phyloP scores from a whole-genome alignment of 2,888 invertebrate species.

The Camptogramma bilineatum region DNA sequence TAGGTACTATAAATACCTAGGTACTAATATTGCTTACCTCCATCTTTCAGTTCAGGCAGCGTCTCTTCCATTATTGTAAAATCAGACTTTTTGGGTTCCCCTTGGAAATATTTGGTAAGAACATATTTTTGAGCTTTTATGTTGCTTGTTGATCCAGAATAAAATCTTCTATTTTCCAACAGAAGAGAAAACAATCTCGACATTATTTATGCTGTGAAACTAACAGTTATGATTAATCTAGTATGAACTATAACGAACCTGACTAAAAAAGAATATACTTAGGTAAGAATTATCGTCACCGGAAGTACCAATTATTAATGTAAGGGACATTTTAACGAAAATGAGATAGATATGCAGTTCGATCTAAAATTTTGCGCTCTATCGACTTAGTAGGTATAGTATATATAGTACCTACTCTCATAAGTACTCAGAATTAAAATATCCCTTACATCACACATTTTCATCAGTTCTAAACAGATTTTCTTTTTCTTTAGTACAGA shows the following conservation, averaged over 20 bases:
- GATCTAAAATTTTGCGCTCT: too few relatives aligned
- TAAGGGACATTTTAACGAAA: too few relatives aligned
- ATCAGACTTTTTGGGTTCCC: conserved; percentile 87
- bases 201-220: conserved; percentile 30
- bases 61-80: conserved; percentile 89
- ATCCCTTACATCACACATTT: too few relatives aligned
- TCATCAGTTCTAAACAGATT: too few relatives aligned
- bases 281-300: too few relatives aligned
- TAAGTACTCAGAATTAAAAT: background rate
- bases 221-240: background rate
- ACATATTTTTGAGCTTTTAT: conserved; percentile 87
- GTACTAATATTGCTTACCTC: conserved; percentile 79
- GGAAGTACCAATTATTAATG: too few relatives aligned
- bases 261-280: too few relatives aligned
- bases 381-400: too few relatives aligned
- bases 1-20: too few relatives aligned
- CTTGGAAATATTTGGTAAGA: conserved; percentile 87
- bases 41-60: conserved; percentile 87
- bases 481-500: too few relatives aligned
- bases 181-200: conserved; percentile 24
- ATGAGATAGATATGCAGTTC: too few relatives aligned
- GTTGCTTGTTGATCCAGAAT: conserved; percentile 60
- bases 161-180: conserved; percentile 55
- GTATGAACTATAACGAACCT: too few relatives aligned
- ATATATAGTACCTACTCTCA: background rate